phyloP scores from a whole-genome alignment of 1,140 invertebrate species.

The Mamestra configurata region DNA sequence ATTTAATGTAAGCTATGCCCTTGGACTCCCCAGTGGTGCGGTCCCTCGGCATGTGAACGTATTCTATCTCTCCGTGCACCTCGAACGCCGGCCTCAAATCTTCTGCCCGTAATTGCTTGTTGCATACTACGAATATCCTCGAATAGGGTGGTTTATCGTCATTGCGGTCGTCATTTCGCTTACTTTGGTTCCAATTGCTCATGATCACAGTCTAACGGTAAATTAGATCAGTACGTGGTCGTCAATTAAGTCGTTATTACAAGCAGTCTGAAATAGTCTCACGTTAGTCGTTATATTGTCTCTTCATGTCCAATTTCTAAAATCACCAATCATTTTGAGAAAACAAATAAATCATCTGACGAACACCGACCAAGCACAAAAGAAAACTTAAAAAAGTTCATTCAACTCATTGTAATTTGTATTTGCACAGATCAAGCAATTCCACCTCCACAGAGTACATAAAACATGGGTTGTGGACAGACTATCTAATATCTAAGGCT shows the following conservation, averaged over 20 bases:
- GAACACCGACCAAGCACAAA: constrained; percentile 17
- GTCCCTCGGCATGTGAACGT: constrained; percentile 96
- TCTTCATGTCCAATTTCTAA: constrained; percentile 34
- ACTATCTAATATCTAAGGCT: too few species aligned
- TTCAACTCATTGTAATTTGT: constrained; percentile 28
- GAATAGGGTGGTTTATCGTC: constrained; percentile 84
- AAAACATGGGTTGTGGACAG: too few species aligned
- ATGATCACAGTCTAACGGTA: constrained; percentile 59
- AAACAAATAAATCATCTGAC: constrained; percentile 25
- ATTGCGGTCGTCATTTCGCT: constrained; percentile 70
- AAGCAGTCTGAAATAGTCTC: constrained; percentile 49
- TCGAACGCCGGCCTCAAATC: constrained; percentile 94
- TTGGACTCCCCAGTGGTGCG: constrained; percentile 95
- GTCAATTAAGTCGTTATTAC: constrained; percentile 42
- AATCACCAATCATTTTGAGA: constrained; percentile 19
- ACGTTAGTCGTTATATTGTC: constrained; percentile 40
- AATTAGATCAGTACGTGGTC: constrained; percentile 54
- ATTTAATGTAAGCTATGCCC: constrained; percentile 95
- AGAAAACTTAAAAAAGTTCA: constrained; percentile 44
- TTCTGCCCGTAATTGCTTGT: constrained; percentile 93
- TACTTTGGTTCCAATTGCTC: constrained; percentile 59
- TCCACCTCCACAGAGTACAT: too few species aligned
- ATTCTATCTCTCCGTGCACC: constrained; percentile 95
- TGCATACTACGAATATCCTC: constrained; percentile 95
- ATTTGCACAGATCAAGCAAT: background rate